Base-by-base conservation (phyloP, 2,888 invertebrate species). In the Gymnosoma rotundatum region DNA sequence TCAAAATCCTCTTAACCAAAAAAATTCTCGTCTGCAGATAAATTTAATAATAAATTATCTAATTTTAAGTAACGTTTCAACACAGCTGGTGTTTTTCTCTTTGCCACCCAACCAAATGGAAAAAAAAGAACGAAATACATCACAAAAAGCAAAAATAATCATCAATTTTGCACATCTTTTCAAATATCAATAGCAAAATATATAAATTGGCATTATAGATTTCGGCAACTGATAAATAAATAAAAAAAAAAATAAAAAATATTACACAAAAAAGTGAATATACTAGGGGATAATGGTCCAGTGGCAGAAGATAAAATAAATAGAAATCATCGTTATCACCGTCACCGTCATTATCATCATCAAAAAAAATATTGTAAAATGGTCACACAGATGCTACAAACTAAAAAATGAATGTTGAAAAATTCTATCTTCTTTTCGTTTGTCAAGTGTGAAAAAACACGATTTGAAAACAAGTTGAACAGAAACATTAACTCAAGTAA, bases 41-140 rank as follows among this genome's bases (percentile, higher is more conserved):
- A 80, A 80, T 70, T 81, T 69, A 73, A 84, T 84, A 84, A 81
- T 84, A 81, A 81, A 84, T 84, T 81, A 81, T 78, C 81, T 66
- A 81, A 81, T 84, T 81, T 84, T 61, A 78, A 78, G 50, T 66
- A 81, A 64, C 63, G 64, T 73, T 84, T 81, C 64, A 60, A 60
- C 78, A 50, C 84, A 84, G 84, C 56, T 84, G 84, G 69, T 81
- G 69, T 61, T 45, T 66, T 45, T n/a, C 73, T 45, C 72, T 70
- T 20, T 1, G 18, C 21, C 14, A 58, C 0, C 42, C 36, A 54
- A 64, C 20, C 25, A 10, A 61, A 12, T n/a, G 12, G 32, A 32
- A 32, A 32, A 32, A 32, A 74, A 2, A 63, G 25, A 61, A 56
- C 50, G n/a, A 38, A 45, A 64, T 20, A 50, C 25, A 48, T 32